Evolutionary conservation across 2,797 vertebrate species (phyloP).

Genomic region (Gallinago nigripennis): DNA sequence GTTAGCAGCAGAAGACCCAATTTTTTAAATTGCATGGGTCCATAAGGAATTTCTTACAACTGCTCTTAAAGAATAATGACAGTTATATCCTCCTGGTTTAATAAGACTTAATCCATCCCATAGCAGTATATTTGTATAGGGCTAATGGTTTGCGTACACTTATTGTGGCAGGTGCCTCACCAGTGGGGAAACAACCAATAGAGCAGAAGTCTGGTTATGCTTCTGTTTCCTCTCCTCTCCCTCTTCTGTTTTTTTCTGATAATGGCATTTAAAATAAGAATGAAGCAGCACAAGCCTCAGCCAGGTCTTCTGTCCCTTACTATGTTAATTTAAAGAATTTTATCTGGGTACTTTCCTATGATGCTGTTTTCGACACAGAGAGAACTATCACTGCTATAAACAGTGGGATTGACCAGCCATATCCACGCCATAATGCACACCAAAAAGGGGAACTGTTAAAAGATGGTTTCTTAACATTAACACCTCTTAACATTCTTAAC

Average conservation of each 20-base stretch:
- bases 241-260: neutral
- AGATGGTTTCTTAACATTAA: neutral
- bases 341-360: neutral
- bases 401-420: neutral
- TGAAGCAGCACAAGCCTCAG: neutral
- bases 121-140: neutral
- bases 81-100: neutral
- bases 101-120: neutral
- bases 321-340: neutral
- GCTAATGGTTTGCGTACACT: neutral
- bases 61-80: neutral
- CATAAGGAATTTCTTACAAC: neutral
- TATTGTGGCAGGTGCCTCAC: neutral
- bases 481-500: neutral
- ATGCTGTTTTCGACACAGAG: neutral
- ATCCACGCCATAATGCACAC: neutral
- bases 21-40: neutral
- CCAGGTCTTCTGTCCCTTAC: neutral
- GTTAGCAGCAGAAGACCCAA: neutral
- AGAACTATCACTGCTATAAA: neutral
- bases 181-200: neutral
- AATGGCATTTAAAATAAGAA: neutral
- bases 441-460: neutral
- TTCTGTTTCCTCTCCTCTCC: neutral
- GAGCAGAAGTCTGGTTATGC: neutral